Base-by-base conservation (phyloP, 2,888 invertebrate genomes). In the Aphelenchoides bicaudatus region DNA sequence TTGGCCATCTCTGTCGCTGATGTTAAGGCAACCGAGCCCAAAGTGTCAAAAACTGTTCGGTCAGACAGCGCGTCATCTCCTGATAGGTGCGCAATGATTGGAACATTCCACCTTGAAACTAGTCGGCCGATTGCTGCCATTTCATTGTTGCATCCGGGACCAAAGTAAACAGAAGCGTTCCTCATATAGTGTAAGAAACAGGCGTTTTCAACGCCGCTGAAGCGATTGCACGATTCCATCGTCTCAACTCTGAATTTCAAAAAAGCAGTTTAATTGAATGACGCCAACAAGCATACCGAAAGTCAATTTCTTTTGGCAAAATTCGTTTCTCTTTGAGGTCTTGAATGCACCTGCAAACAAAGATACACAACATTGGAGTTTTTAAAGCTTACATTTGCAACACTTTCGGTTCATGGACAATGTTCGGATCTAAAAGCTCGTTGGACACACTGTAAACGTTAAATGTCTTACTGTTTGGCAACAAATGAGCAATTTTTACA, bases 1-100 rank as follows among this genome's bases (percentile, higher is more conserved):
- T n/a, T n/a, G n/a, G 76, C 76, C 77, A 76, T 76, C 66, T 76
- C 76, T 43, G 72, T 71, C 4, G 76, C 76, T 10, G 76, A 76
- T 3, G 76, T 77, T 5, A 76, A 59, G 2, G 76, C 75, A 10
- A 76, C 76, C 1, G 76, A 78, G 2, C 74, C 77, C 10, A 76
- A 66, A 8, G 76, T 78, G 23, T 74, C 72, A 51, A 75, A 76
- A 28, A 72, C 63, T 8, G 38, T 54, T 5, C 76, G 65, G 61
- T 76, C 73, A 13, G 73, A 63, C 3, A 76, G 65, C 1, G 61
- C 66, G 55, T 76, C 76, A 50, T 77, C 77, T 38, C 76, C 76
- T 27, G 77, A 76, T 74, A 76, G 69, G 48, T 76, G 76, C 4
- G 76, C 76, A 47, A 76, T 69, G 34, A 76, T 76, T 3, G 76